Evolutionary conservation across 2,113 vertebrate species (phyloP), one percentile per base, ranked within the genome.

Genomic region (Phoenicopterus ruber): DNA sequence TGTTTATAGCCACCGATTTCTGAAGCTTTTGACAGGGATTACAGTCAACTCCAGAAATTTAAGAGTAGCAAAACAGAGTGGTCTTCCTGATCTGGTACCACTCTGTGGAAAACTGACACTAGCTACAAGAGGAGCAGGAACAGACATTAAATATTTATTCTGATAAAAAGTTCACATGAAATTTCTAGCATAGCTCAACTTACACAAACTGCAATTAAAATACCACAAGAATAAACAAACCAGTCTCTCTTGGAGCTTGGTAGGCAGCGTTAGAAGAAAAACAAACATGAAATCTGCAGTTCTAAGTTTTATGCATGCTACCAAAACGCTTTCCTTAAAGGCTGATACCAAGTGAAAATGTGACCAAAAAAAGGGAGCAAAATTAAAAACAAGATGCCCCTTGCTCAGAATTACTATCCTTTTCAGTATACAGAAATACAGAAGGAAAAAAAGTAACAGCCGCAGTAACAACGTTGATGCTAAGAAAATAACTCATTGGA

Each of bases 181-280:
- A 94, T 96, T 92, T 95, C 81, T 91, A 87, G 77, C 91, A 94
- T 91, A 96, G 91, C 81, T 96, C 80, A 78, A 84, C 55, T 96
- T 86, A 88, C 88, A 96, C 79, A 92, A 92, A 94, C 83, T 82
- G 92, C 92, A 96, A 95, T 96, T 93, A 96, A 97, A 97, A 96
- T 96, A 88, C 96, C 96, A 87, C 73, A 79, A 89, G 88, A 89
- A 95, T 94, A 97, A 96, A 96, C 86, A 96, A 95, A 89, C 34
- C 77, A 62, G 25, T 82, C 69, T 76, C 65, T 88, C 86, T 79
- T n/a, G 25, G 79, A 96, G 89, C 49, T 91, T 86, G 65, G 69
- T 93, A 92, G 88, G 50, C 74, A 95, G 50, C 7, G 13, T 38
- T 70, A 82, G 70, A 94, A 96, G 76, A 92, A 96, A 95, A 96